Conservation (phyloP, 30 jellyfish, hydroid and myxozoan species). For the Chironex yamaguchii region DNA sequence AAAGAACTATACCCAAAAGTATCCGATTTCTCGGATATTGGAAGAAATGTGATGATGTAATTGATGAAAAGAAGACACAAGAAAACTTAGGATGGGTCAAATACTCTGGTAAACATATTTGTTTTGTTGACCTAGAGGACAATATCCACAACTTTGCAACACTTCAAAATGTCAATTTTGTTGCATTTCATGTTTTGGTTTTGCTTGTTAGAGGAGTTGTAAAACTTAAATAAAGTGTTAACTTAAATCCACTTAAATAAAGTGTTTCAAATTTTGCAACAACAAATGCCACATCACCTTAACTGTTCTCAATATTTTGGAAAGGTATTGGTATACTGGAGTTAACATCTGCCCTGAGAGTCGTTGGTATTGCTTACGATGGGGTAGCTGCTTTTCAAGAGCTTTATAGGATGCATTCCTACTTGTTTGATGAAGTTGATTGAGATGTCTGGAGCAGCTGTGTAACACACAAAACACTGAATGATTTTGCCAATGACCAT, state of each 20-base stretch:
- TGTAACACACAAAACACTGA: constrained; percentile 32
- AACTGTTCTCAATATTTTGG: constrained; percentile 13
- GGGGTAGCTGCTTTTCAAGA: constrained; percentile 36
- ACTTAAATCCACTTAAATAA: background rate
- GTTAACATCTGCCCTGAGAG: constrained; percentile 4
- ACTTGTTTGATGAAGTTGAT: constrained; percentile 9
- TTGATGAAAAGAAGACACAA: constrained; percentile 29
- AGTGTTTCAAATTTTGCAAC: constrained; percentile 16
- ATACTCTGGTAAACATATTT: background rate
- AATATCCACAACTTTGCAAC: too few species aligned
- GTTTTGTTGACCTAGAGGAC: background rate
- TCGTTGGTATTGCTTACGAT: constrained; percentile 45
- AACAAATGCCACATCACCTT: constrained; percentile 1
- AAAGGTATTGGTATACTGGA: constrained; percentile 2
- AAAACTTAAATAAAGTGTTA: background rate
- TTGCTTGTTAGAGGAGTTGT: background rate
- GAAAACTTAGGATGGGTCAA: constrained; percentile 30
- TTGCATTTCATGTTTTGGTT: background rate
- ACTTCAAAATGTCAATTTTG: background rate
- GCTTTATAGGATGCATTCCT: constrained; percentile 43
- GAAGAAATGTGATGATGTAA: constrained; percentile 13
- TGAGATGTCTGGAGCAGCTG: background rate
- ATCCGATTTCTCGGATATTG: constrained; percentile 1
- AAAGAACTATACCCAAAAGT: constrained; percentile 27
- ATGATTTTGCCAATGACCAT: background rate